Percentiles rank a stretch among this genome's conserved stretches.
phyloP scores from a whole-genome alignment of 2,888 invertebrate species.

The Strigamia transsilvanica region DNA sequence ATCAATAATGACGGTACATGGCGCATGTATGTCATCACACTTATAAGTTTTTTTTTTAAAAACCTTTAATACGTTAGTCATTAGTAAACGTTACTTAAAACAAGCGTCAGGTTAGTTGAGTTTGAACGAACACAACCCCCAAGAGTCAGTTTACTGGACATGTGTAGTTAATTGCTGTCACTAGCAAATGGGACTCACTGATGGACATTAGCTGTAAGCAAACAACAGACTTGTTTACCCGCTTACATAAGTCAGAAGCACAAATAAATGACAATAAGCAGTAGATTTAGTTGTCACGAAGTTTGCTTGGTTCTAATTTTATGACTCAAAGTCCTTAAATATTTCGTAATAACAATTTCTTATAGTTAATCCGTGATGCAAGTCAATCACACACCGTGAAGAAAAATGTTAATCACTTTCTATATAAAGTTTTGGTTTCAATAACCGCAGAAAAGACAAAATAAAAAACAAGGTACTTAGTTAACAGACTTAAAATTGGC shows the following conservation, averaged over 20 bases:
- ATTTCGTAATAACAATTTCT: not conserved
- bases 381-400: not conserved
- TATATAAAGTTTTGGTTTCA: slow-evolving; percentile 33
- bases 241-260: not conserved
- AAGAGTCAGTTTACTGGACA: slow-evolving; percentile 13
- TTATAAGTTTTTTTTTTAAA: too few species aligned
- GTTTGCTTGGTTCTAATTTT: not conserved
- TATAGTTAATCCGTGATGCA: not conserved
- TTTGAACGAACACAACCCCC: slow-evolving; percentile 20
- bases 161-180: slow-evolving; percentile 38
- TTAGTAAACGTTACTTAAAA: not conserved
- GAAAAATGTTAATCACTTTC: slow-evolving; percentile 35
- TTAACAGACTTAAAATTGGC: slow-evolving; percentile 39
- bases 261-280: not conserved
- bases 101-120: not conserved
- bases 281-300: not conserved
- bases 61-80: slow-evolving; percentile 2
- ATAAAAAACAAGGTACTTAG: not conserved
- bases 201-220: slow-evolving; percentile 30
- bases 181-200: slow-evolving; percentile 3
- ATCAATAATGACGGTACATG: too few species aligned
- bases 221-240: slow-evolving; percentile 22
- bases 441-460: slow-evolving; percentile 40
- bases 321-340: not conserved
- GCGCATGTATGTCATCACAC: too few species aligned